Conservation (phyloP, 2,797 vertebrate genomes). For the Melanotaenia nigrans region DNA sequence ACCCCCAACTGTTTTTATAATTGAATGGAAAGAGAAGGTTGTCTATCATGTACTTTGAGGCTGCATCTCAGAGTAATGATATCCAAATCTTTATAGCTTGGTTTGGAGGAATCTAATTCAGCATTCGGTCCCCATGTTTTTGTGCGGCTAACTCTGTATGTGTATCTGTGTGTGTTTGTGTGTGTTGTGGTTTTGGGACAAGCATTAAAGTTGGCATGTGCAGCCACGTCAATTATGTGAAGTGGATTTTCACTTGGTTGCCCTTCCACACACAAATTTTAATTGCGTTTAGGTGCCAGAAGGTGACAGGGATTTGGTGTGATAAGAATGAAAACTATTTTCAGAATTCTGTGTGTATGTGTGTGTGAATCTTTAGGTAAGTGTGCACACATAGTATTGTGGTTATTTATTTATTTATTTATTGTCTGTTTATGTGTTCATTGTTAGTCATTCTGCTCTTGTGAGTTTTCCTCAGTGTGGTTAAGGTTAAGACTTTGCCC, state of each 20-base stretch:
- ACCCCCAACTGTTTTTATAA: conserved; percentile 51
- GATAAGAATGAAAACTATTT: conserved; percentile 74
- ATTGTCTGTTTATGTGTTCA: conserved; percentile 32
- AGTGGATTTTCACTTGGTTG: conserved; percentile 73
- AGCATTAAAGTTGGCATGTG: conserved; percentile 73
- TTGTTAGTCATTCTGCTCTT: conserved; percentile 58
- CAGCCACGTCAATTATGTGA: conserved; percentile 70
- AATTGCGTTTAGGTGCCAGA: conserved; percentile 79
- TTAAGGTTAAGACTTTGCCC: conserved; percentile 66
- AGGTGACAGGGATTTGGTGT: conserved; percentile 75
- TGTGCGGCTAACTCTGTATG: conserved; percentile 17
- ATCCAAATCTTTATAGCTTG: conserved; percentile 51
- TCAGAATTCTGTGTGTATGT: conserved; percentile 28
- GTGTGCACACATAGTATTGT: conserved; percentile 15
- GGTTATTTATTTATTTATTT: background rate
- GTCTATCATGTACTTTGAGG: conserved; percentile 45
- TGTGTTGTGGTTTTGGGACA: conserved; percentile 53
- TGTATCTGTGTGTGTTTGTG: conserved; percentile 23
- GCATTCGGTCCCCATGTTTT: conserved; percentile 50
- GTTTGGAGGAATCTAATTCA: conserved; percentile 61
- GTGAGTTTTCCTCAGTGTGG: conserved; percentile 47
- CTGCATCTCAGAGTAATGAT: conserved; percentile 43
- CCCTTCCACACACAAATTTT: conserved; percentile 75
- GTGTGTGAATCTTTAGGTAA: background rate
- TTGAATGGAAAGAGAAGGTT: conserved; percentile 42